These are phyloP conservation scores for Drosophila recens DNA, from an alignment of 2,888 invertebrate species.

Conservation along the genomic window DNA sequence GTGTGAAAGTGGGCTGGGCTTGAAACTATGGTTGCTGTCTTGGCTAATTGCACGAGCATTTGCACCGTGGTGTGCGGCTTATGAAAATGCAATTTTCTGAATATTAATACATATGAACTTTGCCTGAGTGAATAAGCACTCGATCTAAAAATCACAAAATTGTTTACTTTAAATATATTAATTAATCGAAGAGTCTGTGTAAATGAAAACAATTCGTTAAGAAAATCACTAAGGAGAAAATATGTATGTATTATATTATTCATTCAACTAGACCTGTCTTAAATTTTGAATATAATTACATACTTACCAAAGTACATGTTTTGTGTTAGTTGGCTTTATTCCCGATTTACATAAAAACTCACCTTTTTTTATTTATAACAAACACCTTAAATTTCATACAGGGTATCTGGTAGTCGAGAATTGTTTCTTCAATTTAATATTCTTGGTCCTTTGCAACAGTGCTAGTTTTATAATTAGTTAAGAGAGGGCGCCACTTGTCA, in stretches of 20 bases:
- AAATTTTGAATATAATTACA: background rate
- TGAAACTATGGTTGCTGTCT: conserved; percentile 73
- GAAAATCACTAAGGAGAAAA: too few relatives aligned
- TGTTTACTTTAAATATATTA: too few relatives aligned
- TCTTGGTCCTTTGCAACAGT: background rate
- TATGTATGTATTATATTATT: too few relatives aligned
- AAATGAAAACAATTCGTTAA: too few relatives aligned
- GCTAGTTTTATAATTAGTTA: background rate
- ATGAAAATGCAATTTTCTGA: background rate
- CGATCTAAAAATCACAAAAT: background rate
- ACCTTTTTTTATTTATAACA: background rate
- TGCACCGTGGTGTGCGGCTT: conserved; percentile 50
- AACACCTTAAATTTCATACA: background rate
- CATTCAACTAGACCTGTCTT: too few relatives aligned
- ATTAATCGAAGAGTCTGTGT: too few relatives aligned
- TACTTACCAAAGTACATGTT: background rate
- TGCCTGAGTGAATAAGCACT: background rate
- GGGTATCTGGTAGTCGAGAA: background rate
- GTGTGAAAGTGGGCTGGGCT: conserved; percentile 73
- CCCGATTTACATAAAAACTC: too few relatives aligned
- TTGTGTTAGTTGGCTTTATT: too few relatives aligned
- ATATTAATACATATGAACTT: background rate
- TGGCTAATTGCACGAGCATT: conserved; percentile 57
- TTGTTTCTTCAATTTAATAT: background rate
- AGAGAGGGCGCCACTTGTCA: conserved; percentile 58